A percentile compares a stretch with the other conserved stretches of the same genome.
These are phyloP conservation scores for Salminus brasiliensis DNA, from an alignment of 2,113 vertebrate species.

Conservation along the genomic window DNA sequence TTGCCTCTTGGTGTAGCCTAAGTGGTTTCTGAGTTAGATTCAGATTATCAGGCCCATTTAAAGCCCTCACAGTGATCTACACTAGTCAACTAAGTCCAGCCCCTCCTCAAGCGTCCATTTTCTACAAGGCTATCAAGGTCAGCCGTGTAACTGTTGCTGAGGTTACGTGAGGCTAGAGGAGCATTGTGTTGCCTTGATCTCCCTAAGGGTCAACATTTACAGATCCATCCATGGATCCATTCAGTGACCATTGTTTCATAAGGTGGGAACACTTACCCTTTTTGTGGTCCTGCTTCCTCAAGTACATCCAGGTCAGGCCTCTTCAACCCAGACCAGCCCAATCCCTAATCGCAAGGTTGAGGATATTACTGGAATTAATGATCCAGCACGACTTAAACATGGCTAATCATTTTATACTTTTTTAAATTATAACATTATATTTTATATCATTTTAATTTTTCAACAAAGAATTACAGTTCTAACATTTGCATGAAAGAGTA, in stretches of 20 bases:
- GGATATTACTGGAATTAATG: conserved; percentile 16
- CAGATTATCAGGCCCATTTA: neutral
- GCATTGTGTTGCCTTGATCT: conserved; percentile 35
- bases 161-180: conserved; percentile 23
- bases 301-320: conserved; percentile 71
- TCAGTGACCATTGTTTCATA: conserved; percentile 43
- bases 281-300: conserved; percentile 42
- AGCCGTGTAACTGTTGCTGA: conserved; percentile 2
- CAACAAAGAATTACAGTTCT: too few species aligned
- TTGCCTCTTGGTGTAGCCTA: too few species aligned
- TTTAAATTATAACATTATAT: too few species aligned
- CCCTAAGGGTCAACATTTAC: conserved; percentile 28
- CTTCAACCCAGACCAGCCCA: conserved; percentile 58
- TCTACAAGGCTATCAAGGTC: neutral
- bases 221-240: conserved; percentile 31
- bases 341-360: conserved; percentile 28
- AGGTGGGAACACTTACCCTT: conserved; percentile 40
- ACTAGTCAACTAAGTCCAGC: neutral
- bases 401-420: too few species aligned
- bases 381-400: neutral
- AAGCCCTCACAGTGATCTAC: neutral
- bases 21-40: too few species aligned
- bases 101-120: neutral
- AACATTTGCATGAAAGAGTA: too few species aligned
- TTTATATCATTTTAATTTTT: too few species aligned